phyloP scores from a whole-genome alignment of 1,140 invertebrate genomes.

The Phthorimaea operculella region DNA sequence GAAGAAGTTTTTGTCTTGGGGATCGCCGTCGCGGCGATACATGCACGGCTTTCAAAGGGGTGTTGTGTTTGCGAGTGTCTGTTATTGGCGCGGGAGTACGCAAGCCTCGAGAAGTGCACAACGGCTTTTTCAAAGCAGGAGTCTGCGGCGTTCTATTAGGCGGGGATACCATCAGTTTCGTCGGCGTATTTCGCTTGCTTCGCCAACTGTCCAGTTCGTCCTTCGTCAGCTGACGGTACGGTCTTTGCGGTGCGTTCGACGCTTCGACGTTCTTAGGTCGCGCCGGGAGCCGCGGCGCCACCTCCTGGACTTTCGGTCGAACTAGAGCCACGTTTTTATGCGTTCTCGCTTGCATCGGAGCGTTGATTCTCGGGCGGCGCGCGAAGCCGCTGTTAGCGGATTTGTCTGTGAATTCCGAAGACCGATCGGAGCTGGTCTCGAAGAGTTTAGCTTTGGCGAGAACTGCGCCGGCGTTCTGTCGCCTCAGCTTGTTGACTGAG shows the following conservation, averaged over 20 bases:
- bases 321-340: conserved; percentile 31
- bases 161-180: conserved; percentile 47
- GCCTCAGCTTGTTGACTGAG: conserved; percentile 71
- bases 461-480: conserved; percentile 74
- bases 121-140: conserved; percentile 44
- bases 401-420: conserved; percentile 52
- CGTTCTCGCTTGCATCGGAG: conserved; percentile 27
- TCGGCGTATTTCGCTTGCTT: conserved; percentile 35
- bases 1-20: conserved; percentile 40
- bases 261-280: conserved; percentile 15
- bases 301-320: conserved; percentile 28
- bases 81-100: conserved; percentile 24
- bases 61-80: conserved; percentile 40
- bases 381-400: conserved; percentile 39
- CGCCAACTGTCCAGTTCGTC: conserved; percentile 21
- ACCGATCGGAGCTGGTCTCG: conserved; percentile 64
- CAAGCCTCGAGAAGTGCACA: conserved; percentile 39
- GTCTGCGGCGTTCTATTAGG: conserved; percentile 37
- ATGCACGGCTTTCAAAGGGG: conserved; percentile 51
- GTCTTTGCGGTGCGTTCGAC: conserved; percentile 5
- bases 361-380: conserved; percentile 39
- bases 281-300: conserved; percentile 13
- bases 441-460: conserved; percentile 73
- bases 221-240: conserved; percentile 5
- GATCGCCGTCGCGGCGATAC: conserved; percentile 53